phyloP scores from a whole-genome alignment of 2,888 invertebrate genomes.

The Sceliomorpha sp. region DNA sequence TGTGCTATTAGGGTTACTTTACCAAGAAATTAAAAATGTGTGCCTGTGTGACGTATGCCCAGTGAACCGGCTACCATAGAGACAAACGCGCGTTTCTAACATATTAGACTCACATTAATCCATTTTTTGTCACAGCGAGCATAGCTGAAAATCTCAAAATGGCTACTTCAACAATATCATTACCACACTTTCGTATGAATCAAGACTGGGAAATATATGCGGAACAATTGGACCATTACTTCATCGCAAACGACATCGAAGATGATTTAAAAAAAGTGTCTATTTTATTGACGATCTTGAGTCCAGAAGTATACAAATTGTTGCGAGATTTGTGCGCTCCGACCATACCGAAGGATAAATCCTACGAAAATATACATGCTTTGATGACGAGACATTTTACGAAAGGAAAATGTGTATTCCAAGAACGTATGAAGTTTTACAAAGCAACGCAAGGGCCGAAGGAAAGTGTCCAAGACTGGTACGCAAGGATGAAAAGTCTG shows the following conservation, averaged over 20 bases:
- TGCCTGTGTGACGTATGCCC: too few relatives aligned
- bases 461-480: constrained; percentile 51
- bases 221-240: constrained; percentile 32
- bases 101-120: too few relatives aligned
- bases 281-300: constrained; percentile 54
- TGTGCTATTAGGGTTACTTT: too few relatives aligned
- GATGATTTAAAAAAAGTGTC: constrained; percentile 47
- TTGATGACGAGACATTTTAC: constrained; percentile 43
- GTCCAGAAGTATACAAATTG: constrained; percentile 53
- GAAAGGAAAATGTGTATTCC: constrained; percentile 43
- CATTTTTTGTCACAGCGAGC: too few relatives aligned
- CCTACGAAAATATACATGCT: constrained; percentile 44
- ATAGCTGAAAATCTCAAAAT: too few relatives aligned
- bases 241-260: constrained; percentile 1
- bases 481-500: constrained; percentile 65
- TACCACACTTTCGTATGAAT: constrained; percentile 19
- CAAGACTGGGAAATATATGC: constrained; percentile 25
- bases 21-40: too few relatives aligned
- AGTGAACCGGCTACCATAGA: too few relatives aligned
- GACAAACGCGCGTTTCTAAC: too few relatives aligned
- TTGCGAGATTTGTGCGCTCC: constrained; percentile 57
- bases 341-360: constrained; percentile 49
- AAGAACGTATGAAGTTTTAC: constrained; percentile 54
- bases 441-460: constrained; percentile 61
- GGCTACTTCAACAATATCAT: not conserved